Base-by-base conservation (phyloP, 2,113 vertebrate species). In the Eubucco bourcierii region DNA sequence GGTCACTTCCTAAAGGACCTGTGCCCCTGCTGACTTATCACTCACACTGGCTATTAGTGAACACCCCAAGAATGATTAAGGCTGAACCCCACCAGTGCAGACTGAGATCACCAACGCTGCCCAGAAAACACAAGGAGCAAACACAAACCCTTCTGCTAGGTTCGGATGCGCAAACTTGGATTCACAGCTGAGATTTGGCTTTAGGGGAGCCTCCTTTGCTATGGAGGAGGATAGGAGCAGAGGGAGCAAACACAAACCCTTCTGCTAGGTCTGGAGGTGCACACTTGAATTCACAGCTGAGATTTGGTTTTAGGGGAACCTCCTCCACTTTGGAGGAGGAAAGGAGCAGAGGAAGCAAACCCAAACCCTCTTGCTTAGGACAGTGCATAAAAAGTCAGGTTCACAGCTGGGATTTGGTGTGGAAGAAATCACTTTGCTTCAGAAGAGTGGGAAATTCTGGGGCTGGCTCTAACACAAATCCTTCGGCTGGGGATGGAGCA, bases 51-150 rank as follows among this genome's bases (percentile, higher is more conserved):
- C 28, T 25, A 17, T 13, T 24, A 12, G 25, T 0, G 17, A 29
- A 4, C 28, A 31, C 12, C 39, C 19, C 6, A 6, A 17, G 24
- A 24, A 17, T 24, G 19, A 5, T 1, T 0, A 1, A 11, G 25
- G n/a, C 65, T 13, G 59, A 47, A 23, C 1, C 28, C 21, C 64
- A 31, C 5, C 44, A 3, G 52, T 4, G 25, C 29, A 3, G 19
- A 0, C 58, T 0, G 23, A 11, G 0, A 41, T 24, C 0, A 34
- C 18, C 37, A 8, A 17, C 2, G 4, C 10, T 9, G 25, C 41
- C 47, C 41, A 64, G 61, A 25, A 39, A 64, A 39, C 16, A 16
- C 60, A n/a, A 19, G 18, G n/a, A 60, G 59, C n/a, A 52, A 24
- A 52, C 50, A 52, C 50, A 52, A 52, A 52, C 50, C 23, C 23